These are phyloP conservation scores for Hemiprocne comata DNA, from an alignment of 2,113 vertebrate species.

Conservation along the genomic window DNA sequence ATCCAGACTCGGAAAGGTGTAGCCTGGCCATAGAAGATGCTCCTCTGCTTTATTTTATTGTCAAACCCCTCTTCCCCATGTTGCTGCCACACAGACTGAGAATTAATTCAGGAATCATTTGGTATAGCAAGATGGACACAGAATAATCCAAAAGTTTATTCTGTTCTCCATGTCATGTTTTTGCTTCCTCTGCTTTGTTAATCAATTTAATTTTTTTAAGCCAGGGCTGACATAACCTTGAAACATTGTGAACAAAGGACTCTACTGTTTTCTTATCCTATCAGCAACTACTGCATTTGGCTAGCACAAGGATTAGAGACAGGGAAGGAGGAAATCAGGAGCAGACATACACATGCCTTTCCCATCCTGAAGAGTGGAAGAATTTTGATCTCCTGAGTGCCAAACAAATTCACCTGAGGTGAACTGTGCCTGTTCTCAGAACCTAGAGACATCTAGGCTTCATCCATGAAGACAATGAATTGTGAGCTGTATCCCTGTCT, in stretches of 20 bases:
- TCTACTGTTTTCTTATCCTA: background rate
- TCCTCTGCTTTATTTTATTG: background rate
- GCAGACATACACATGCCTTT: background rate
- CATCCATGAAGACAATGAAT: background rate
- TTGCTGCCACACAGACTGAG: background rate
- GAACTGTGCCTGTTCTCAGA: background rate
- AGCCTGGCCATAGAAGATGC: background rate
- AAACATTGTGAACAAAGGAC: background rate
- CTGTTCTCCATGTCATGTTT: background rate
- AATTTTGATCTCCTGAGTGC: background rate
- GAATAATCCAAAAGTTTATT: background rate
- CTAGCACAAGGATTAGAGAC: background rate
- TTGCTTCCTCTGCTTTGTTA: background rate
- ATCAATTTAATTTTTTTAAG: background rate
- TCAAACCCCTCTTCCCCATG: background rate
- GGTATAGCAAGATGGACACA: background rate
- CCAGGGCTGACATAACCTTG: background rate
- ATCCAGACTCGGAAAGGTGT: background rate
- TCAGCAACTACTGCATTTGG: background rate
- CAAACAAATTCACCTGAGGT: background rate
- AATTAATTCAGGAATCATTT: background rate
- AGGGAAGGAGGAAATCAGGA: background rate
- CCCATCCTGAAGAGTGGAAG: background rate
- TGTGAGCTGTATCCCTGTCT: background rate
- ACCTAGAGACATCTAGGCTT: background rate